Percentiles rank a stretch among this genome's conserved stretches.
Evolutionary conservation across 2,888 invertebrate genomes (phyloP).

Genomic region (Hesperia comma): DNA sequence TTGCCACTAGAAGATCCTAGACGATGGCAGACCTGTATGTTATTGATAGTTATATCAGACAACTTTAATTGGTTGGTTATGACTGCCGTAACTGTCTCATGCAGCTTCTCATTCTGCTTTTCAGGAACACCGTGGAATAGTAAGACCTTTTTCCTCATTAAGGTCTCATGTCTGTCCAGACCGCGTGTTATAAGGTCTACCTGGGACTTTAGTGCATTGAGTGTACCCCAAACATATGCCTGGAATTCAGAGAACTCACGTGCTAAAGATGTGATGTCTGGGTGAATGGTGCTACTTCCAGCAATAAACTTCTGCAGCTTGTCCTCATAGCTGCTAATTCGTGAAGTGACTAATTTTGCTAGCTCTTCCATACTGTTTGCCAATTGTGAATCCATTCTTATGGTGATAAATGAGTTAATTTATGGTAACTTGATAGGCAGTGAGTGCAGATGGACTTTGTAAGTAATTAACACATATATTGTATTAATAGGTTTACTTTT

Average conservation of each 20-base stretch:
- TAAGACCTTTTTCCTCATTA: neutral
- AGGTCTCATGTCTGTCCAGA: neutral
- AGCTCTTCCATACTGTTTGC: conserved; percentile 6
- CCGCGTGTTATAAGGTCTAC: neutral
- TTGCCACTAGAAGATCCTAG: neutral
- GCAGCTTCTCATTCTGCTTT: neutral
- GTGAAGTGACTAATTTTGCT: neutral
- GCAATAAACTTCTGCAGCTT: neutral
- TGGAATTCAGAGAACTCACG: neutral
- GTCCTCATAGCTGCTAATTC: neutral
- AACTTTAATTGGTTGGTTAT: conserved; percentile 10
- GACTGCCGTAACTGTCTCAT: neutral
- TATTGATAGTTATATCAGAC: neutral
- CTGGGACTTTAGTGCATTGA: neutral
- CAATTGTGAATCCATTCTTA: conserved; percentile 8
- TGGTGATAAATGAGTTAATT: too few species aligned
- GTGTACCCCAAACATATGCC: neutral
- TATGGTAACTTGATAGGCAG: neutral
- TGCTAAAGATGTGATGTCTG: neutral
- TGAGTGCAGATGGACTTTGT: neutral
- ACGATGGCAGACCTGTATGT: neutral
- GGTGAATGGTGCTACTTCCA: neutral
- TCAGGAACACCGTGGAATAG: too few species aligned
- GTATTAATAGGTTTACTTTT: too few species aligned
- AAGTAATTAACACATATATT: too few species aligned